These are phyloP conservation scores for Zhuqinia jingwanae DNA, from an alignment of 2,888 invertebrate genomes.

Conservation along the genomic window DNA sequence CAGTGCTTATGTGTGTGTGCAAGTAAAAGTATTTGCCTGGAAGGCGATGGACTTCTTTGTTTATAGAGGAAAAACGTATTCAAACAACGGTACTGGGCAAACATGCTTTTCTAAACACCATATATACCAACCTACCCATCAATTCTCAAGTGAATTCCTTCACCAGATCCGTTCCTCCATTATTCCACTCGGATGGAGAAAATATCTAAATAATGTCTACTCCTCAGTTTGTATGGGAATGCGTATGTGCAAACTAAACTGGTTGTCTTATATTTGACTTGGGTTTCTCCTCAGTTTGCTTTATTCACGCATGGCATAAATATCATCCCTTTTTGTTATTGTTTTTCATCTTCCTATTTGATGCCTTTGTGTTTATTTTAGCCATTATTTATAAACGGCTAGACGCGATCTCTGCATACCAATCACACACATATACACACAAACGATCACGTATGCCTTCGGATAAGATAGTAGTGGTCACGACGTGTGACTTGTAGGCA, in stretches of 20 bases:
- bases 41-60: conserved; percentile 28
- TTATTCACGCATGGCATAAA: neutral
- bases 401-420: conserved; percentile 58
- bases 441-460: too few relatives aligned
- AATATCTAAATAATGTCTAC: too few relatives aligned
- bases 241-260: too few relatives aligned
- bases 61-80: conserved; percentile 1
- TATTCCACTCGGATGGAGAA: too few relatives aligned
- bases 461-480: conserved; percentile 19
- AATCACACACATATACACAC: conserved; percentile 52
- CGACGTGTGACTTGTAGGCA: neutral
- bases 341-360: conserved; percentile 32
- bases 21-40: conserved; percentile 28
- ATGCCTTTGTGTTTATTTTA: conserved; percentile 63
- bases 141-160: too few relatives aligned
- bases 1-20: too few relatives aligned
- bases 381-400: conserved; percentile 66
- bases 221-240: too few relatives aligned
- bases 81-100: conserved; percentile 1
- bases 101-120: too few relatives aligned
- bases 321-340: conserved; percentile 40
- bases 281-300: conserved; percentile 14
- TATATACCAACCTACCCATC: too few relatives aligned
- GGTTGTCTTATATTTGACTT: too few relatives aligned
- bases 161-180: too few relatives aligned